These are phyloP conservation scores for Mesorhabditis spiculigera DNA, from an alignment of 2,888 invertebrate genomes.

Conservation along the genomic window DNA sequence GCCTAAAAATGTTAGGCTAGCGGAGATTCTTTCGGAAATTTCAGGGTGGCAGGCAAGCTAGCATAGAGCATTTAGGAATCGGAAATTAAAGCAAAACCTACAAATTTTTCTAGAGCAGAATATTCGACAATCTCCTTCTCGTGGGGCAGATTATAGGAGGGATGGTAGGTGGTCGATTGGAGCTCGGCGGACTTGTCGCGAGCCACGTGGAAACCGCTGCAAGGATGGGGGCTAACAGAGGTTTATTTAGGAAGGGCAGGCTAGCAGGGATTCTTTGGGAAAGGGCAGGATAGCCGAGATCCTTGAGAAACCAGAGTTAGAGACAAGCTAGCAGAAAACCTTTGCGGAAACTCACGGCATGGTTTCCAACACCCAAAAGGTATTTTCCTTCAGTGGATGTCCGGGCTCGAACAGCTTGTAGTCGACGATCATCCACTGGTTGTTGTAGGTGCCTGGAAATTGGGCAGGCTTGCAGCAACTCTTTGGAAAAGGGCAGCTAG, in stretches of 20 bases:
- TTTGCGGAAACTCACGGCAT: neutral
- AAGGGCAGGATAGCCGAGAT: neutral
- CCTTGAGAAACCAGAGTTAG: neutral
- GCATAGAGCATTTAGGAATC: neutral
- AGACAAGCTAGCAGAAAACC: neutral
- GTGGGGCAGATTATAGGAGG: neutral
- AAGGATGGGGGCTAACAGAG: neutral
- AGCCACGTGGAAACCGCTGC: neutral
- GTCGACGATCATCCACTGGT: constrained; percentile 6
- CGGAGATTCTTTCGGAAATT: neutral
- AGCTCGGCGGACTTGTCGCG: neutral
- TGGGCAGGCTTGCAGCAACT: neutral
- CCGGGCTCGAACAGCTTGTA: constrained; percentile 2
- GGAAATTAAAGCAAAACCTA: neutral
- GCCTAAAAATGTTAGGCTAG: neutral
- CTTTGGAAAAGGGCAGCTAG: neutral
- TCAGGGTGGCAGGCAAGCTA: too few relatives aligned
- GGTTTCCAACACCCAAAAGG: neutral
- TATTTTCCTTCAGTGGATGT: neutral
- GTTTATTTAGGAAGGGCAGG: neutral
- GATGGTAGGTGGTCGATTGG: neutral
- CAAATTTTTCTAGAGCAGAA: neutral
- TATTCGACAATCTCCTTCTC: neutral
- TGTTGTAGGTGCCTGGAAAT: neutral
- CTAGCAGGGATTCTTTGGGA: neutral